Conservation (phyloP, 2,797 vertebrate genomes). For the Intellagama lesueurii region DNA sequence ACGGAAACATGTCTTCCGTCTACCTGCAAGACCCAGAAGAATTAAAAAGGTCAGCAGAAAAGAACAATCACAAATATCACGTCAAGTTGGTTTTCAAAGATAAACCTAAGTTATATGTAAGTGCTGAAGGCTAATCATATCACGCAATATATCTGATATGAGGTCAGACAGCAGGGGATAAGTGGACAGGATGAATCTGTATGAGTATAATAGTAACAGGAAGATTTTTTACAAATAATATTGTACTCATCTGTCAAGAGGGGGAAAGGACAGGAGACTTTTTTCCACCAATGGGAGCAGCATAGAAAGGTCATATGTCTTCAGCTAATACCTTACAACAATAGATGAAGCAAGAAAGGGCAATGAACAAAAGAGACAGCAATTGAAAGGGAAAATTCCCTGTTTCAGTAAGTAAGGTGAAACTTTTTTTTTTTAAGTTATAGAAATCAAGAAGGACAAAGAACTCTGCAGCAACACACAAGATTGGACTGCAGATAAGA, state of each 20-base stretch:
- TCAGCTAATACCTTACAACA: conserved; percentile 25
- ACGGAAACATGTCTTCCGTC: conserved; percentile 33
- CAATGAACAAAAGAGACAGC: background rate
- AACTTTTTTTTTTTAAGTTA: background rate
- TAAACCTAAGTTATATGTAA: conserved; percentile 14
- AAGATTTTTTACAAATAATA: conserved; percentile 31
- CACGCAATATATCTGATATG: background rate
- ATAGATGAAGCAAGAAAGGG: background rate
- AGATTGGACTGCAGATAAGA: background rate
- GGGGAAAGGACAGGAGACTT: background rate
- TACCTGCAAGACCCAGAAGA: background rate
- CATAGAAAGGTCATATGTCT: background rate
- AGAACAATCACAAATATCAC: background rate
- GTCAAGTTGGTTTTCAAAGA: background rate
- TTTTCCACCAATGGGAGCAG: background rate
- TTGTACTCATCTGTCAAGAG: background rate
- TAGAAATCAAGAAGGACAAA: conserved; percentile 20
- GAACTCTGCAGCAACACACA: background rate
- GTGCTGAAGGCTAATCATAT: conserved; percentile 26
- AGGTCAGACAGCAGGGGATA: background rate
- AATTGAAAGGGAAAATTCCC: background rate
- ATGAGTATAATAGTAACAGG: background rate
- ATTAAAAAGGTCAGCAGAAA: conserved; percentile 21
- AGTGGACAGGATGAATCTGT: background rate
- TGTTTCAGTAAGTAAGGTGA: background rate